phyloP scores from a whole-genome alignment of 2,797 vertebrate species.

The Cygnus olor region DNA sequence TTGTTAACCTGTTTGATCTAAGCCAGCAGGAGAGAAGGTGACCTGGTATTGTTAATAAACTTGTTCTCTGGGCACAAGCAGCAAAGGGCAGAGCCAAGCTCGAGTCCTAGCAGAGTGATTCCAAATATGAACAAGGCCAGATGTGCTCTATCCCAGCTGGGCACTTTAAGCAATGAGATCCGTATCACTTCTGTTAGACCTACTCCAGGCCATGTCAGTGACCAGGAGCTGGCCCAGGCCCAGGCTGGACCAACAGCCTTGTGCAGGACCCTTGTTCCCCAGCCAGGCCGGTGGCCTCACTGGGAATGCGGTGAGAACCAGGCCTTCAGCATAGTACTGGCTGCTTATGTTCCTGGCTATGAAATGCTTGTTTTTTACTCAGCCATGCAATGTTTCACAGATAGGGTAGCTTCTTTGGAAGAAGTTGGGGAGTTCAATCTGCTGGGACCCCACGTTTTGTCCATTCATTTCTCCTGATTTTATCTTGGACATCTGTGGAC shows the following conservation, averaged over 20 bases:
- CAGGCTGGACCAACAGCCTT: background rate
- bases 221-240: background rate
- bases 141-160: background rate
- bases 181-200: background rate
- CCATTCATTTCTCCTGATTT: background rate
- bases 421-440: background rate
- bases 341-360: background rate
- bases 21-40: background rate
- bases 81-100: background rate
- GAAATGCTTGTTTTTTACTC: background rate
- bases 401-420: background rate
- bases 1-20: background rate
- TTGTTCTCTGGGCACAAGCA: background rate
- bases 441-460: background rate
- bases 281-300: background rate
- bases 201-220: background rate
- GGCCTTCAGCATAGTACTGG: background rate
- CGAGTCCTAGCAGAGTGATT: background rate
- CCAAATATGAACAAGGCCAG: background rate
- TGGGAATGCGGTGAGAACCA: background rate
- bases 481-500: background rate
- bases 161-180: background rate
- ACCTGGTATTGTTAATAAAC: background rate
- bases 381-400: background rate
- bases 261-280: background rate